phyloP scores from a whole-genome alignment of 2,113 vertebrate genomes.

The Numenius arquata region DNA sequence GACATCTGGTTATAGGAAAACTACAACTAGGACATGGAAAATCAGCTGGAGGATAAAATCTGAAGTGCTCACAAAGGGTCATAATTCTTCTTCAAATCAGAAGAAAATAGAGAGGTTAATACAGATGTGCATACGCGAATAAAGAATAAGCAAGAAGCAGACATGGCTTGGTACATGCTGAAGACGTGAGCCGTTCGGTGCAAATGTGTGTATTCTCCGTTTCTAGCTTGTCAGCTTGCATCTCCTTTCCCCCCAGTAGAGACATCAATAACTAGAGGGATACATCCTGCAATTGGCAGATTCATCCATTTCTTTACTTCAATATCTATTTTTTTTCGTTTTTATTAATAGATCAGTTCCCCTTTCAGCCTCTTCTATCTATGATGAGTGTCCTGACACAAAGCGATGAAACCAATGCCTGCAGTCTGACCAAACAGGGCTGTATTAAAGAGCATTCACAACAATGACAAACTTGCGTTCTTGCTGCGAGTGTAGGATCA shows the following conservation, averaged over 20 bases:
- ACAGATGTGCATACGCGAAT: background rate
- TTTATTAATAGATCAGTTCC: background rate
- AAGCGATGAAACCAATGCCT: background rate
- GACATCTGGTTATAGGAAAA: constrained; percentile 31
- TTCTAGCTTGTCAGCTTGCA: background rate
- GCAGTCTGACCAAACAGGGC: background rate
- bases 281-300: background rate
- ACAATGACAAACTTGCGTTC: background rate
- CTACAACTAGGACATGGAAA: background rate
- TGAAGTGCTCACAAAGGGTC: background rate
- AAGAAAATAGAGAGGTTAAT: background rate
- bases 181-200: background rate
- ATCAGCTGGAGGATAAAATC: constrained; percentile 6
- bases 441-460: background rate
- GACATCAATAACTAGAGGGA: background rate
- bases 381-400: background rate
- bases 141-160: background rate
- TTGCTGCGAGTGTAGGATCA: background rate
- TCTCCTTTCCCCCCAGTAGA: background rate
- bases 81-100: background rate
- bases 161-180: background rate
- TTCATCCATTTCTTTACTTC: background rate
- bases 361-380: background rate
- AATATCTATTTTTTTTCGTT: background rate
- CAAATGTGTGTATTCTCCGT: background rate